Conservation (phyloP, 1,140 invertebrate species). For the Mycetomoellerius zeteki region DNA sequence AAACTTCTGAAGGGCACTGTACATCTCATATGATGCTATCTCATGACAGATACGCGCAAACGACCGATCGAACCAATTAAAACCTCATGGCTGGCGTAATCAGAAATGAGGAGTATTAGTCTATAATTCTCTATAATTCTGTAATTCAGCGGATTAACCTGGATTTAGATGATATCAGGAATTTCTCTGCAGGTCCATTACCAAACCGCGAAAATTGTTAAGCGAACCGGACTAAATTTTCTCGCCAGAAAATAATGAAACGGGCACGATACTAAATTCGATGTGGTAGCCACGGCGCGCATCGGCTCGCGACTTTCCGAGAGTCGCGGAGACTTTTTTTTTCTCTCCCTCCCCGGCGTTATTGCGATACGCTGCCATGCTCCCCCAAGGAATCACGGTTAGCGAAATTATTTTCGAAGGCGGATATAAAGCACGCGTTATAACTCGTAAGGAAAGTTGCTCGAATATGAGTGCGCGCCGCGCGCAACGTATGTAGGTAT, state of each 20-base stretch:
- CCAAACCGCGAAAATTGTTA: constrained; percentile 38
- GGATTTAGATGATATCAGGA: constrained; percentile 39
- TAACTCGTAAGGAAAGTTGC: constrained; percentile 67
- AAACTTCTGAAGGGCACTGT: neutral
- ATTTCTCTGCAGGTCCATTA: constrained; percentile 32
- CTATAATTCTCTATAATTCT: constrained; percentile 50
- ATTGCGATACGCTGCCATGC: constrained; percentile 34
- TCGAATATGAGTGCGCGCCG: constrained; percentile 48
- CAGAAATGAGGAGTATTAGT: constrained; percentile 32
- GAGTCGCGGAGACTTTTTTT: constrained; percentile 16
- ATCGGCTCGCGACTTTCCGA: constrained; percentile 29
- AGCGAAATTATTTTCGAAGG: constrained; percentile 62
- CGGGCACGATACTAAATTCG: neutral
- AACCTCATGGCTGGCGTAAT: constrained; percentile 50
- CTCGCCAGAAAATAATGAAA: constrained; percentile 9
- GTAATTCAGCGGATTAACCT: constrained; percentile 36
- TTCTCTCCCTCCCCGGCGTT: neutral
- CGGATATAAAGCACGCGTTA: constrained; percentile 48
- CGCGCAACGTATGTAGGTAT: constrained; percentile 46
- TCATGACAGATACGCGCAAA: constrained; percentile 47
- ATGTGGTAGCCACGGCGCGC: neutral
- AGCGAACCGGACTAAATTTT: neutral
- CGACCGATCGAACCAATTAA: constrained; percentile 52
- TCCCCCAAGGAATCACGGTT: constrained; percentile 39
- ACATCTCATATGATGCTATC: constrained; percentile 46